Evolutionary conservation across 2,113 vertebrate species (phyloP), one percentile per base, ranked within the genome.

Genomic region (Trochalopteron elliotii): DNA sequence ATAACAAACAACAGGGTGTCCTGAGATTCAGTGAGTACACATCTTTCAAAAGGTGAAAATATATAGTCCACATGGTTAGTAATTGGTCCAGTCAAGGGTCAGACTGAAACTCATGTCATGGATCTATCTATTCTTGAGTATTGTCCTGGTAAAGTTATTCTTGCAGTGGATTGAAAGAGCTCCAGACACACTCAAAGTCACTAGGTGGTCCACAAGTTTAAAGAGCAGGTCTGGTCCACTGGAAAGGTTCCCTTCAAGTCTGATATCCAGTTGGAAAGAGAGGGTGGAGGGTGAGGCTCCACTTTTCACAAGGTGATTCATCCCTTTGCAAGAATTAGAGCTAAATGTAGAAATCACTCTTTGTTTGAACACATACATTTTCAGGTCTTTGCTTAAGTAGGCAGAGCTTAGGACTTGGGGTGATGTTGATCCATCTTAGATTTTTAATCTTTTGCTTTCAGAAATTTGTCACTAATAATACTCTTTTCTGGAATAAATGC

Each of bases 171-270:
- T 82, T 95, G 90, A 96, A 87, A 96, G 94, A 95, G 83, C 77
- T 97, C 96, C 96, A 96, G 95, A 97, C 93, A 96, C 93, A 97
- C 96, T 97, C 95, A 97, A 96, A 92, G 96, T 95, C 97, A 97
- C 86, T 96, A 95, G 95, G 87, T 93, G 92, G 90, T 97, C 96
- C 97, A 91, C 89, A 96, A 97, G 95, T 70, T 95, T 96, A 97
- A 95, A 94, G 95, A 97, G 91, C 85, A 97, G 97, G 93, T 88
- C 95, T 96, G 96, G 84, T 97, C 95, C 96, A 95, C 96, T 89
- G 93, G 94, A 91, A 97, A 89, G 61, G 93, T 76, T 96, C 94
- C 96, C 93, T 97, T 97, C 96, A 96, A 96, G 95, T 96, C 90
- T 97, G 96, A 97, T 96, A 96, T 96, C 97, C 97, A 96, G 90